Evolutionary conservation across 1,140 invertebrate species (phyloP).

Genomic region (Geopemphigus sp.): DNA sequence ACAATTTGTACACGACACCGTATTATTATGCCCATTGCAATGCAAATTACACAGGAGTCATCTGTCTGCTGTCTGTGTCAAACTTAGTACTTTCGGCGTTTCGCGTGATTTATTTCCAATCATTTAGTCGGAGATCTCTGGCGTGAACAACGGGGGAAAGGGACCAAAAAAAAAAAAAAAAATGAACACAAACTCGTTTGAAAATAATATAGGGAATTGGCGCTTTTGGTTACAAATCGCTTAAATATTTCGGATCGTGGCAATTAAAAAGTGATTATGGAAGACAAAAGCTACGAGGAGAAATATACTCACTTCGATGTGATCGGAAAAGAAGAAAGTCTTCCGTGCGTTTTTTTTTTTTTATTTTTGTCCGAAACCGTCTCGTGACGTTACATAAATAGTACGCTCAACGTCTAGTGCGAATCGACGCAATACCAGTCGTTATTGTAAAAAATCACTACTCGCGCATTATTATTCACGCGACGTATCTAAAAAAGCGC

Average conservation of each 20-base stretch:
- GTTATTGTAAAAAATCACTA: too few species aligned
- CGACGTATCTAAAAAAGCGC: too few species aligned
- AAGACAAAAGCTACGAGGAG: neutral
- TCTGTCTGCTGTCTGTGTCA: slow-evolving; percentile 21
- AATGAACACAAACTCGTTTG: slow-evolving; percentile 14
- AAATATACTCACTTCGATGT: neutral
- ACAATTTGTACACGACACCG: slow-evolving; percentile 28
- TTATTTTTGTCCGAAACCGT: neutral
- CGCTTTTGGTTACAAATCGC: slow-evolving; percentile 22
- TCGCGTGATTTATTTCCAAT: slow-evolving; percentile 26
- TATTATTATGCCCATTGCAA: neutral
- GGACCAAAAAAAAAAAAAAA: slow-evolving; percentile 16
- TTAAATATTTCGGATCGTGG: neutral
- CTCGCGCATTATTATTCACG: too few species aligned
- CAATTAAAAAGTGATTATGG: neutral
- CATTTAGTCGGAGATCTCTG: neutral
- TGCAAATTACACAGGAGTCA: slow-evolving; percentile 10
- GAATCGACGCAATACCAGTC: too few species aligned
- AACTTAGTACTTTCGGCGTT: neutral
- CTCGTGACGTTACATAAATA: too few species aligned
- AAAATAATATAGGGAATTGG: neutral
- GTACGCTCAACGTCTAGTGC: too few species aligned
- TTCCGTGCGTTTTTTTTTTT: too few species aligned
- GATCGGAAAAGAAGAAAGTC: neutral
- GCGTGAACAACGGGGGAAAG: neutral